phyloP scores from a whole-genome alignment of 2,113 vertebrate species.

The Entelurus aequoreus region DNA sequence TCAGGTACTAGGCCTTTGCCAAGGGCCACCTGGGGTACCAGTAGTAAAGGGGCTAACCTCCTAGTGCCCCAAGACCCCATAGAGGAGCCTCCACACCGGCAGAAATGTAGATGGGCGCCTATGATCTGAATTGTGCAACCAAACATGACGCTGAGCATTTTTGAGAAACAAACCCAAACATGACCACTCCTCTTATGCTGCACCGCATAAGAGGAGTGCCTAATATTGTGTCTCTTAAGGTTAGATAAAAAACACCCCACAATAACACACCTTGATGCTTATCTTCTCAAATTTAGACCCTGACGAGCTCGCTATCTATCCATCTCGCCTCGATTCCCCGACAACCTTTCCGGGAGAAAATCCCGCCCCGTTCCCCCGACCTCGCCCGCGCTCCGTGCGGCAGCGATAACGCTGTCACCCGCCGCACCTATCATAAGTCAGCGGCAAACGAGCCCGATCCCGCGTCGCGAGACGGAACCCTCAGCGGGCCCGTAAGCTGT shows the following conservation, averaged over 20 bases:
- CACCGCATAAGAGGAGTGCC: background rate
- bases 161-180: no score
- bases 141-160: no score
- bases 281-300: background rate
- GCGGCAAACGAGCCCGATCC: conserved; percentile 60
- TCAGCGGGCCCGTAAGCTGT: conserved; percentile 68
- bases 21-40: no score
- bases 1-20: no score
- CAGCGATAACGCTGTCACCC: conserved; percentile 62
- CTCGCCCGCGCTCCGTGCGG: conserved; percentile 37
- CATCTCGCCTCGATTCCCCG: conserved; percentile 29
- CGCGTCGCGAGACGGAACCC: conserved; percentile 54
- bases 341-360: conserved; percentile 40
- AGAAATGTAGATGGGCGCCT: no score
- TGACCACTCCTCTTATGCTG: background rate
- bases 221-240: background rate
- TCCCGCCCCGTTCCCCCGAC: conserved; percentile 13
- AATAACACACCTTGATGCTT: background rate
- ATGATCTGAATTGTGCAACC: no score
- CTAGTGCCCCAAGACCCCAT: no score
- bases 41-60: no score
- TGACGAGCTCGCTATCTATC: conserved; percentile 28
- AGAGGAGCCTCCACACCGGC: no score
- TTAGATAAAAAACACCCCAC: background rate
- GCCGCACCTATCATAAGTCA: conserved; percentile 66